Percentiles rank a stretch among this genome's conserved stretches.
Evolutionary conservation across 2,797 vertebrate genomes (phyloP).

Genomic region (Lagodon rhomboides): DNA sequence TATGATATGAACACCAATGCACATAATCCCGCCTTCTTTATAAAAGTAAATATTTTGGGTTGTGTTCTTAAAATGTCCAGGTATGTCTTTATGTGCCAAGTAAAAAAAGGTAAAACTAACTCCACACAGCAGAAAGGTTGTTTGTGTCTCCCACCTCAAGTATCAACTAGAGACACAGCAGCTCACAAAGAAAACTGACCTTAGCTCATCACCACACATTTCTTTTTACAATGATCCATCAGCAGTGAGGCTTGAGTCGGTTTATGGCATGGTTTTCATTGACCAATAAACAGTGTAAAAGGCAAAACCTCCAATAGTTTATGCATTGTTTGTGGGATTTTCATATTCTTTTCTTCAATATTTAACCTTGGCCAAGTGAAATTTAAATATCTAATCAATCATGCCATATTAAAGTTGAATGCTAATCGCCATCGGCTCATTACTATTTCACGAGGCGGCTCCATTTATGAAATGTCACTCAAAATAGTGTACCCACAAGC

Average conservation of each 20-base stretch:
- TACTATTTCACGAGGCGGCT: constrained; percentile 82
- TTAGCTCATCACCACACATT: constrained; percentile 30
- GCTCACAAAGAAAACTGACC: constrained; percentile 9
- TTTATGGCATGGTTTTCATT: constrained; percentile 35
- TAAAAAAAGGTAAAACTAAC: neutral
- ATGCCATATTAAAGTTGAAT: constrained; percentile 77
- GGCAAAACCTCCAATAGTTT: constrained; percentile 41
- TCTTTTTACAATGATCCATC: constrained; percentile 29
- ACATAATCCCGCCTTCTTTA: neutral
- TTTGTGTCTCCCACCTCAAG: constrained; percentile 30
- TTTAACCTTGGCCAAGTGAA: constrained; percentile 73
- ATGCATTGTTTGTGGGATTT: constrained; percentile 57
- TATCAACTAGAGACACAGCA: constrained; percentile 16
- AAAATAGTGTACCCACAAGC: constrained; percentile 83
- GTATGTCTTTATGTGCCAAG: constrained; percentile 40
- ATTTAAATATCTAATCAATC: constrained; percentile 83
- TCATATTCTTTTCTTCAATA: constrained; percentile 53
- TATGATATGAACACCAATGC: neutral
- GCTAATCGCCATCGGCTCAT: constrained; percentile 82
- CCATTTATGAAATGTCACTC: constrained; percentile 87
- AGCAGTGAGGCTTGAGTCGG: constrained; percentile 13
- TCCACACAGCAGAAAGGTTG: neutral
- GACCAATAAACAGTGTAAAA: constrained; percentile 48
- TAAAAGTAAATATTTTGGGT: neutral
- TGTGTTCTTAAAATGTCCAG: constrained; percentile 9